These are phyloP conservation scores for Malacoraja senta DNA, from an alignment of 2,797 vertebrate genomes.

Conservation along the genomic window DNA sequence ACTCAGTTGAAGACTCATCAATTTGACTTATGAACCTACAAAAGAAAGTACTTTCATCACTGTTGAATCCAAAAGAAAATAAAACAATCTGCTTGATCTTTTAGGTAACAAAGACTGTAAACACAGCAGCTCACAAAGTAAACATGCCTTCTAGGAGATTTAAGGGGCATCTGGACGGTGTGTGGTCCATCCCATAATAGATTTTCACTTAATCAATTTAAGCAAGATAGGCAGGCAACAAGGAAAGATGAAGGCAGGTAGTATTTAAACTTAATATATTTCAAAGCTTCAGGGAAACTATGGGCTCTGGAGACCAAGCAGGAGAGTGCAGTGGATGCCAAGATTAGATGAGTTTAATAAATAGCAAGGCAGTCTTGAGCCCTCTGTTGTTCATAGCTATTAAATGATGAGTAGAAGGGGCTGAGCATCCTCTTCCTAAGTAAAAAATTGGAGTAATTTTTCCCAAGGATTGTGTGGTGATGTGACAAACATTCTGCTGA, in stretches of 20 bases:
- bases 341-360: no score
- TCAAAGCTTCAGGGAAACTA: not conserved
- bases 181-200: not conserved
- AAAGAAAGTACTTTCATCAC: not conserved
- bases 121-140: not conserved
- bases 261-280: not conserved
- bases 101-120: not conserved
- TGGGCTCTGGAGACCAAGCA: no score
- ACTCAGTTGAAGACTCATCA: slow-evolving; percentile 29
- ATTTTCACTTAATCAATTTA: not conserved
- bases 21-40: slow-evolving; percentile 60
- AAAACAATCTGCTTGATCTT: not conserved
- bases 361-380: no score
- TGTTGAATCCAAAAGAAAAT: not conserved
- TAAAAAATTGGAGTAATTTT: no score
- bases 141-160: no score
- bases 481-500: not conserved
- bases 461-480: not conserved
- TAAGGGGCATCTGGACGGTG: not conserved
- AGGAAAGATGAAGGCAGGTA: not conserved
- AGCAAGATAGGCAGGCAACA: no score
- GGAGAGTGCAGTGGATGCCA: no score
- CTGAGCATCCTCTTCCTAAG: no score
- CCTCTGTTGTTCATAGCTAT: no score
- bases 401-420: no score